phyloP scores from a whole-genome alignment of 2,113 vertebrate genomes.

The Lepus americanus region DNA sequence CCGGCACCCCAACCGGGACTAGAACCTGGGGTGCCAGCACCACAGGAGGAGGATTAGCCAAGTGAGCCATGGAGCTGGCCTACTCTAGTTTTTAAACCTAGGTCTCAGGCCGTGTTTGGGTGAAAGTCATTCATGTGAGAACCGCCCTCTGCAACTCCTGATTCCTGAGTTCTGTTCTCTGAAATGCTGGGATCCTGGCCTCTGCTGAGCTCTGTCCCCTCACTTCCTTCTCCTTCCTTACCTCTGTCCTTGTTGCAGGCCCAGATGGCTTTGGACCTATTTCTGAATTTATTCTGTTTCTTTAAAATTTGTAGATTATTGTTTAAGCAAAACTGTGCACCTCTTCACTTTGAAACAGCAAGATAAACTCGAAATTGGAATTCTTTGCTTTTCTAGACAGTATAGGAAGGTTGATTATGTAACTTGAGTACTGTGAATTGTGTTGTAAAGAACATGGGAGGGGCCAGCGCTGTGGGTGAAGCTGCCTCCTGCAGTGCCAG shows the following conservation, averaged over 20 bases:
- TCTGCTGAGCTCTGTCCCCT: not conserved
- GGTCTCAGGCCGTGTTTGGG: not conserved
- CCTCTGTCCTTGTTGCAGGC: not conserved
- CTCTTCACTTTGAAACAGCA: not conserved
- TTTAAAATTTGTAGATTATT: not conserved
- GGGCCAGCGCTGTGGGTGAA: too few relatives aligned
- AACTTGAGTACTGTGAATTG: not conserved
- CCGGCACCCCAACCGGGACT: too few relatives aligned
- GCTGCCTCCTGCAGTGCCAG: not conserved
- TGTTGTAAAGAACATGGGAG: too few relatives aligned
- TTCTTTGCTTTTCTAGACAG: conserved; percentile 1
- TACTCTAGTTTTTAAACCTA: not conserved
- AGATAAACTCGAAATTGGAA: conserved; percentile 13
- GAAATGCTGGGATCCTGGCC: not conserved
- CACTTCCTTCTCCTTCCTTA: not conserved
- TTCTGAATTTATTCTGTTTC: conserved; percentile 30
- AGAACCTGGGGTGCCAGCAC: too few relatives aligned
- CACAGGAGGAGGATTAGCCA: too few relatives aligned
- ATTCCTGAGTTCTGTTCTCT: not conserved
- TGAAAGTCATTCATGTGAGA: not conserved
- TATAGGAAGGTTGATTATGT: not conserved
- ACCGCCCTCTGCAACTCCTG: not conserved
- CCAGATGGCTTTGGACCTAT: not conserved
- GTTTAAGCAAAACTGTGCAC: not conserved
- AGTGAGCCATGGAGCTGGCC: too few relatives aligned